Evolutionary conservation across 2,113 vertebrate species (phyloP).

Genomic region (Psilopogon haemacephalus): DNA sequence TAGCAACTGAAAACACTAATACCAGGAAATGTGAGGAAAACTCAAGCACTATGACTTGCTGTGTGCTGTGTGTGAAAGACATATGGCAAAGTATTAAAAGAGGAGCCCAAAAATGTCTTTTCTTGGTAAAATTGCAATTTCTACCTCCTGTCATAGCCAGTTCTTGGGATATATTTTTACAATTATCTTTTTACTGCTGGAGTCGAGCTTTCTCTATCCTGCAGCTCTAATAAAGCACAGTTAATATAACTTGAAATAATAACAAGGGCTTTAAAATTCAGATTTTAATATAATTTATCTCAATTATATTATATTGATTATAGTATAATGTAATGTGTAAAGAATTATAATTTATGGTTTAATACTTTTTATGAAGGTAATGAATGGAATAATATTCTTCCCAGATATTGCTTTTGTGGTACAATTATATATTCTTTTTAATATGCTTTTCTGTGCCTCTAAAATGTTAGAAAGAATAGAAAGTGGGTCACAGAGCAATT

Average conservation of each 20-base stretch:
- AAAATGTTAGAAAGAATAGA: background rate
- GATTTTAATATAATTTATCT: background rate
- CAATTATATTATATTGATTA: background rate
- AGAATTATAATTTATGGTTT: background rate
- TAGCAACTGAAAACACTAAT: background rate
- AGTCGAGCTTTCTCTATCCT: background rate
- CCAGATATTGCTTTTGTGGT: background rate
- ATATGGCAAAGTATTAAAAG: background rate
- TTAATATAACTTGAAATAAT: background rate
- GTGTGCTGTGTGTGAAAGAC: background rate
- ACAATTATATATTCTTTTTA: slow-evolving; percentile 1
- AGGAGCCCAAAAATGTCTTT: background rate
- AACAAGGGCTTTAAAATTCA: background rate
- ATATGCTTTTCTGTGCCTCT: background rate
- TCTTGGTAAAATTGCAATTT: background rate
- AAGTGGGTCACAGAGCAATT: background rate
- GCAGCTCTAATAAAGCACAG: background rate
- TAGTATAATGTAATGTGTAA: background rate
- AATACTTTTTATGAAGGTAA: slow-evolving; percentile 4
- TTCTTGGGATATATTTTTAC: background rate
- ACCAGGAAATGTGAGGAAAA: background rate
- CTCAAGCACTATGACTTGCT: background rate
- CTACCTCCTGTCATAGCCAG: background rate
- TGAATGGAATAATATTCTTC: background rate
- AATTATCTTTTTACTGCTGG: background rate